Evolutionary conservation across 1,140 invertebrate species (phyloP).

Genomic region (Sitobion miscanthi): DNA sequence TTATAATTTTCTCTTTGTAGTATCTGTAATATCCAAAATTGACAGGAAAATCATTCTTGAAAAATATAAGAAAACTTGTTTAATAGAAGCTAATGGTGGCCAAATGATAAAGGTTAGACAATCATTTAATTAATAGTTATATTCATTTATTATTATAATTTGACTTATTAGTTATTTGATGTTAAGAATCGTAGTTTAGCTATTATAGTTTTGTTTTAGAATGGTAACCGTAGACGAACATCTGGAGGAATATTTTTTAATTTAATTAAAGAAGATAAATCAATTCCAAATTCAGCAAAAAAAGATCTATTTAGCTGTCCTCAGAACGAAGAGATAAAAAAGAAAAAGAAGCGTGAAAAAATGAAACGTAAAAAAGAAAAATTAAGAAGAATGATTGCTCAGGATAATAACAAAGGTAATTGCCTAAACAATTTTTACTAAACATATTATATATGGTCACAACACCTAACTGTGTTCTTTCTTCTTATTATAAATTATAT

Average conservation of each 20-base stretch:
- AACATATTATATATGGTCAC: neutral
- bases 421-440: neutral
- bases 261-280: conserved; percentile 53
- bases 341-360: conserved; percentile 25
- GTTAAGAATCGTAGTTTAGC: neutral
- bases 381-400: conserved; percentile 3
- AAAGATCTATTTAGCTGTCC: conserved; percentile 25
- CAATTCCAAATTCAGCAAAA: conserved; percentile 45
- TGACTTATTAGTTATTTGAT: neutral
- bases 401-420: conserved; percentile 20
- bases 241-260: conserved; percentile 51
- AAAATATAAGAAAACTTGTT: conserved; percentile 42
- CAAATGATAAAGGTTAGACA: conserved; percentile 44
- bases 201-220: conserved; percentile 24
- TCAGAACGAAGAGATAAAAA: conserved; percentile 40
- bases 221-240: conserved; percentile 41
- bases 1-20: conserved; percentile 1
- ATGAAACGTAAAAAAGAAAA: conserved; percentile 49
- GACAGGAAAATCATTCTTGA: conserved; percentile 45
- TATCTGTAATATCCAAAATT: conserved; percentile 46
- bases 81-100: conserved; percentile 44
- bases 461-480: neutral
- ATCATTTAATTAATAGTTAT: neutral
- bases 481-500: neutral
- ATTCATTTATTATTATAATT: neutral